These are phyloP conservation scores for Hapalemur alaotrensis DNA, from an alignment of 2,797 vertebrate genomes.

Conservation along the genomic window DNA sequence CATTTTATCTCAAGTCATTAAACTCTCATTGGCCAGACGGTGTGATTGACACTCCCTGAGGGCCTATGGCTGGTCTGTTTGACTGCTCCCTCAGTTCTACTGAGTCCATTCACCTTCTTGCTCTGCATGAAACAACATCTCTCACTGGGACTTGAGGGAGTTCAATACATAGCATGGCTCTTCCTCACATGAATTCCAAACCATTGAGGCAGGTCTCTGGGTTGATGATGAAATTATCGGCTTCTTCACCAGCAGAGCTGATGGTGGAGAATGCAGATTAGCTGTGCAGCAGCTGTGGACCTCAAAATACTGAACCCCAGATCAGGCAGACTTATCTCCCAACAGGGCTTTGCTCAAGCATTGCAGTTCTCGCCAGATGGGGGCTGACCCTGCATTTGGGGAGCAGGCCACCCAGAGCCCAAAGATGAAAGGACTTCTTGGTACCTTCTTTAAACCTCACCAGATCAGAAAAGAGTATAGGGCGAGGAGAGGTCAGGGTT, in stretches of 20 bases:
- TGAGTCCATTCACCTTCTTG: neutral
- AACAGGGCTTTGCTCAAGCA: neutral
- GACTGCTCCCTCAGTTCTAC: neutral
- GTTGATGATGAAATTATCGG: too few relatives aligned
- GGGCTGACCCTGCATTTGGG: too few relatives aligned
- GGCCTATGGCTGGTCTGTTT: neutral
- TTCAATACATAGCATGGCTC: neutral
- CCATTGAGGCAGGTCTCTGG: neutral
- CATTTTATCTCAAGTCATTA: neutral
- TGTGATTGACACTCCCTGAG: neutral
- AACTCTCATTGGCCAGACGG: neutral
- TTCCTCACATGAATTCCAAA: neutral
- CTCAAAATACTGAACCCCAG: neutral
- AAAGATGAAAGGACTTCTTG: neutral
- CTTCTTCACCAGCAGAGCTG: neutral
- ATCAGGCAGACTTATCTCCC: neutral
- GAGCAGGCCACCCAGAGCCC: neutral
- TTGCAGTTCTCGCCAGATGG: too few relatives aligned
- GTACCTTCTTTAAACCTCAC: neutral
- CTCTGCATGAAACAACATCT: neutral
- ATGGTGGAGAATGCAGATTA: neutral
- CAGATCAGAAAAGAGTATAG: too few relatives aligned
- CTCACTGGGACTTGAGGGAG: neutral
- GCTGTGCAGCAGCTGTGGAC: accelerated
- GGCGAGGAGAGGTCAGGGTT: neutral